Evolutionary conservation across 2,888 invertebrate genomes (phyloP), one percentile per base, ranked within the genome.

Genomic region (Allolobophora icterica): DNA sequence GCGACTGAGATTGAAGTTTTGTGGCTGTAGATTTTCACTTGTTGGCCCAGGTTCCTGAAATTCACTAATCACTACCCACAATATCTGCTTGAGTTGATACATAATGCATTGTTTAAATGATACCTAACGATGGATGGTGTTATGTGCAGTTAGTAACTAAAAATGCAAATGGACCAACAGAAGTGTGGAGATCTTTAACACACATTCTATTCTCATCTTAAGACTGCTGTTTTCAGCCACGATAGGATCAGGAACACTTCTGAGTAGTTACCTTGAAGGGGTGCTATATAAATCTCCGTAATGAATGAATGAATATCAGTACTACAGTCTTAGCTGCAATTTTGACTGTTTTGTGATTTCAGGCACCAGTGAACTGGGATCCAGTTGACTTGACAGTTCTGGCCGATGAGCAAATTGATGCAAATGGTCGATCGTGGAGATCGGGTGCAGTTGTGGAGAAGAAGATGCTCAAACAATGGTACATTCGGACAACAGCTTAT

Each of bases 401-500:
- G 92, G 99, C 99, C 11, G 98, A 99, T 96, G 99, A 99, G 95
- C 99, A 99, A 96, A 98, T 99, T 8, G 98, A 99, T 96, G 97
- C 97, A 89, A 96, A 97, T 94, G 98, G 98, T 24, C 96, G 96
- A 94, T 98, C 99, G 0, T 99, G 99, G 99, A 96, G 99, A 92
- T 99, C 99, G 11, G 99, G 99, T 3, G 99, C 98, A 17, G 97
- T 97, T 95, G 98, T 98, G 17, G 98, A 99, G 95, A 98, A 97
- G 94, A 97, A 97, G 95, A 96, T 97, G 42, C 96, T 99, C 0
- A 97, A 97, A 71, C 99, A 99, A 94, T 99, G 99, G 99, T 99
- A 98, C 95, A 96, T 99, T 58, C 97, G 97, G 95, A 98, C 99
- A 0, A 98, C 98, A 35, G 95, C 94, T 42, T 96, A 95, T 93